Evolutionary conservation across 2,113 vertebrate genomes (phyloP), one percentile per base, ranked within the genome.

Genomic region (Tamias sibiricus): DNA sequence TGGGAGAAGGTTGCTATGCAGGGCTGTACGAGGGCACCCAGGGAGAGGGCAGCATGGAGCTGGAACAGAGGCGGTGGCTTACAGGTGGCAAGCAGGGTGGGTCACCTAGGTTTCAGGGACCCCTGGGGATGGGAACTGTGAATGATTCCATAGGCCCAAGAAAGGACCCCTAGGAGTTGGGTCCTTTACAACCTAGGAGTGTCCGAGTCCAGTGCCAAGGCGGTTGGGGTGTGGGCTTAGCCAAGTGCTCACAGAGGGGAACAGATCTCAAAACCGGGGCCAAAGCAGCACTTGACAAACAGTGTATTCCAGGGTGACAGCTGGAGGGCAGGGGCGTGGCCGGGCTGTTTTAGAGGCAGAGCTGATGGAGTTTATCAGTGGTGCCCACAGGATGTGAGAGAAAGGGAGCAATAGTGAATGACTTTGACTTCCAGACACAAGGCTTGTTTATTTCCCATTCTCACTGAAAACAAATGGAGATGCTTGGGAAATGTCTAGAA

Each of bases 231-330:
- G 8, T 2, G 62, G 77, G n/a, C 32, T 62, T 20, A 62, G n/a
- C 64, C n/a, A 72, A 57, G 54, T 30, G 37, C 44, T 47, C 40
- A 7, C 17, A 49, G 79, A 32, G 44, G 40, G 54, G 14, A 77
- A 64, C 13, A 35, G 22, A 64, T 81, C 83, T 69, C 82, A 80
- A 94, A 91, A 71, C n/a, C 87, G 64, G 64, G 72, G 81, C 90
- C 81, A 75, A 84, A 76, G 59, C 9, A 68, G 47, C 64, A 17
- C n/a, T 87, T 47, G 76, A n/a, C 71, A 86, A 87, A 86, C 52
- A 13, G 6, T 30, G 9, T 30, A 40, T 87, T 49, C 32, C 19
- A 52, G 47, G 40, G 16, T 32, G 91, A 28, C 40, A 54, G 86
- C 83, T 16, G 14, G 80, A 57, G 62, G 76, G 17, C 30, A 20